phyloP scores from a whole-genome alignment of 1,140 invertebrate species.

The Brachystomella parvula region DNA sequence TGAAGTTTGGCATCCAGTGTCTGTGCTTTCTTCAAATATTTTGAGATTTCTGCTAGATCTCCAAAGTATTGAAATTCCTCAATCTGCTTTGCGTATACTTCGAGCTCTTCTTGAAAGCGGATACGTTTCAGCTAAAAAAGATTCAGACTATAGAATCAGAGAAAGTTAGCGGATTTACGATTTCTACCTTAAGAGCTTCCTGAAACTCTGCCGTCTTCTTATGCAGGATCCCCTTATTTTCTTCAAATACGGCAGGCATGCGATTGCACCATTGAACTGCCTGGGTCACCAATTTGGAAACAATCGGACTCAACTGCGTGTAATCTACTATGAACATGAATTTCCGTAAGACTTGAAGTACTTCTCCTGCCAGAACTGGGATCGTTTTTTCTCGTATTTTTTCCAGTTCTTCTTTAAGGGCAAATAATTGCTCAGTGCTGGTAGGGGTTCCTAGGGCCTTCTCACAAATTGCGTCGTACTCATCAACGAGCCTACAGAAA shows the following conservation, averaged over 20 bases:
- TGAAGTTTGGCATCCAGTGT: constrained; percentile 60
- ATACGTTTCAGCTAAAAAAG: constrained; percentile 43
- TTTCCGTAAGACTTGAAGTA: constrained; percentile 52
- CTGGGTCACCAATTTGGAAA: constrained; percentile 77
- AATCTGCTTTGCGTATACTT: constrained; percentile 67
- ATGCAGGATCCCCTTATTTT: constrained; percentile 67
- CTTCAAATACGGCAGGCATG: constrained; percentile 69
- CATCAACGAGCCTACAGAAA: constrained; percentile 64
- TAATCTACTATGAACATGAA: constrained; percentile 68
- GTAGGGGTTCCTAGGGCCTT: constrained; percentile 67
- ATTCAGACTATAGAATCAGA: constrained; percentile 3
- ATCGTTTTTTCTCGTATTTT: constrained; percentile 64
- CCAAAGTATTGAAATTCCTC: constrained; percentile 82
- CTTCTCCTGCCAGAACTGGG: constrained; percentile 62
- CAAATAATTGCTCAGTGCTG: constrained; percentile 77
- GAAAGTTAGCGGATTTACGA: too few species aligned
- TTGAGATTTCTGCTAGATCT: constrained; percentile 72
- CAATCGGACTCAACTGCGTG: constrained; percentile 63
- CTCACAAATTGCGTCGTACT: constrained; percentile 73
- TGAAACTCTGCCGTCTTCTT: constrained; percentile 81
- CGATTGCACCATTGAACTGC: constrained; percentile 77
- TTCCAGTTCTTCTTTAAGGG: constrained; percentile 65
- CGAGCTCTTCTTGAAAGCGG: constrained; percentile 68
- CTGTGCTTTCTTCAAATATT: constrained; percentile 73
- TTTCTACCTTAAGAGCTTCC: constrained; percentile 57